A percentile compares a stretch with the other conserved stretches of the same genome.
Evolutionary conservation across 2,888 invertebrate genomes (phyloP).

Genomic region (Bombylius major): DNA sequence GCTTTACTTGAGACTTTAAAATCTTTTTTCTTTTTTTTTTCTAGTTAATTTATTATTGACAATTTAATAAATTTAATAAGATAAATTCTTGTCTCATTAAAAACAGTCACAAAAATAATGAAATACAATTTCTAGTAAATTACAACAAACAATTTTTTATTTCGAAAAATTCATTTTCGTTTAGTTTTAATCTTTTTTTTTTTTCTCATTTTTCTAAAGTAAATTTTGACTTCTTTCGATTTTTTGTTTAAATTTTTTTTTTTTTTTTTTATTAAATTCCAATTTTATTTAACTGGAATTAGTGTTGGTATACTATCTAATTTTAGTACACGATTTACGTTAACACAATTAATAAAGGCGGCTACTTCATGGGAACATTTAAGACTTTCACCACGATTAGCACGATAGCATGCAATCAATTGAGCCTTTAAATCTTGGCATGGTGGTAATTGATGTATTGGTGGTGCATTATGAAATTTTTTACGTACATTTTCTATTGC

Average conservation of each 20-base stretch:
- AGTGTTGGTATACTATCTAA: slow-evolving; percentile 18
- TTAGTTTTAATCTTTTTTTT: not conserved
- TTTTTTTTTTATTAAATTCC: too few relatives aligned
- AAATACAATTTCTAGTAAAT: not conserved
- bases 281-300: not conserved
- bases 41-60: too few relatives aligned
- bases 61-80: too few relatives aligned
- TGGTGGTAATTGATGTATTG: slow-evolving; percentile 36
- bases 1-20: too few relatives aligned
- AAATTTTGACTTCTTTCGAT: too few relatives aligned
- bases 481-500: slow-evolving; percentile 38
- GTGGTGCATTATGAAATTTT: slow-evolving; percentile 31
- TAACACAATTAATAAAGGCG: slow-evolving; percentile 49
- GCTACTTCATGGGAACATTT: slow-evolving; percentile 47
- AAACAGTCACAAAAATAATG: not conserved
- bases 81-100: too few relatives aligned
- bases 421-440: slow-evolving; percentile 43
- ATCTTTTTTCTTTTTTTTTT: too few relatives aligned
- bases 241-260: too few relatives aligned
- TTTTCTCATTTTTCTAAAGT: too few relatives aligned
- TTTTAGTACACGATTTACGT: slow-evolving; percentile 40
- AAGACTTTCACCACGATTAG: slow-evolving; percentile 45
- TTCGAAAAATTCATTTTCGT: not conserved
- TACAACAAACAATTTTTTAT: not conserved
- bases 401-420: slow-evolving; percentile 47